Conservation (phyloP, 2,888 invertebrate species). For the Macaria notata region DNA sequence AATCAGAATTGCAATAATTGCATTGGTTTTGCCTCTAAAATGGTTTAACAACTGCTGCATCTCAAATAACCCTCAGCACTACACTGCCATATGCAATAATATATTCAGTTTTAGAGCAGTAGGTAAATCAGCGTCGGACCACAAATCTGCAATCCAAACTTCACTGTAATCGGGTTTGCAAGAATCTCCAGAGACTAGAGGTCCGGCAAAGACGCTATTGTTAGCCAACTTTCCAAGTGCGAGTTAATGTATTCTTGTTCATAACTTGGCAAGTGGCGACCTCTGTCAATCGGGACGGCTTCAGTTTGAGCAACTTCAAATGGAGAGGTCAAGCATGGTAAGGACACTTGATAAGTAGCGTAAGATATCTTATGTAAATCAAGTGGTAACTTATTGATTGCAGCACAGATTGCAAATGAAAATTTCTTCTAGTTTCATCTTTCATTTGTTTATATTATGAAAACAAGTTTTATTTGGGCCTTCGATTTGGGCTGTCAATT, state of each 20-base stretch:
- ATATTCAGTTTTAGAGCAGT: not conserved
- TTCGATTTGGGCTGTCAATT: no score
- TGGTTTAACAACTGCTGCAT: no score
- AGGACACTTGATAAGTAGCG: not conserved
- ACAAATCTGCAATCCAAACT: conserved; percentile 6
- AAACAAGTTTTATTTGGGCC: no score
- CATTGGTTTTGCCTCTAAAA: no score
- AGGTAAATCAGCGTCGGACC: not conserved
- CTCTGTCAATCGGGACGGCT: conserved; percentile 28
- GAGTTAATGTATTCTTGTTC: conserved; percentile 36
- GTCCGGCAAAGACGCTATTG: conserved; percentile 15
- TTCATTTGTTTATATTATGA: no score
- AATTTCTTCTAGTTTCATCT: no score
- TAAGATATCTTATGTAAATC: no score
- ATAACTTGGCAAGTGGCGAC: conserved; percentile 32
- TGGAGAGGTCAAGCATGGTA: conserved; percentile 1
- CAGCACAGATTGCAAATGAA: no score
- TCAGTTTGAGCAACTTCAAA: conserved; percentile 21
- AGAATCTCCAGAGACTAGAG: conserved; percentile 8
- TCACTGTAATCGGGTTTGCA: conserved; percentile 3
- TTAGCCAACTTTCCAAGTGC: conserved; percentile 26
- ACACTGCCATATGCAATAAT: no score
- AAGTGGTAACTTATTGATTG: no score
- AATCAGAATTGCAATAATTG: no score
- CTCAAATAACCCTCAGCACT: no score